Conservation (phyloP, 2,797 vertebrate genomes). For the Anabacerthia variegaticeps region DNA sequence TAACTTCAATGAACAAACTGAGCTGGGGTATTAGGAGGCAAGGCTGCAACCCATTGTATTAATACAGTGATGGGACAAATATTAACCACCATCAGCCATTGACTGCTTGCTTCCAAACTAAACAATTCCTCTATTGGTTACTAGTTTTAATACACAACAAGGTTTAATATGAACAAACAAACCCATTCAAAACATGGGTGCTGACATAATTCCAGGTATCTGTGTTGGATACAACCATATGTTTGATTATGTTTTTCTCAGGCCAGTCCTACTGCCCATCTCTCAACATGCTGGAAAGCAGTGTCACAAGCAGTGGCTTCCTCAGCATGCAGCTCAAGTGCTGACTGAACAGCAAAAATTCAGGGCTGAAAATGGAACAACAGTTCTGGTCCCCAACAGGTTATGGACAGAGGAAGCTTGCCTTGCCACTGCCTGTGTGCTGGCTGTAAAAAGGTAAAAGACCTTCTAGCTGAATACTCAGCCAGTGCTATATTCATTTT, state of each 20-base stretch:
- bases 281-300: neutral
- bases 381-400: neutral
- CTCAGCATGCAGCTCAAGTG: neutral
- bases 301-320: neutral
- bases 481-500: rapidly evolving
- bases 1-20: neutral
- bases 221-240: neutral
- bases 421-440: neutral
- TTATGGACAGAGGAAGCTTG: neutral
- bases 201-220: neutral
- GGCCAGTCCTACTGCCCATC: neutral
- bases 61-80: neutral
- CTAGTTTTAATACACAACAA: neutral
- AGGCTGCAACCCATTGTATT: neutral
- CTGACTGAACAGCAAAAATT: neutral
- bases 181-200: neutral
- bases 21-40: neutral
- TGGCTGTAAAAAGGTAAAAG: neutral
- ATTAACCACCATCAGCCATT: neutral
- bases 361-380: neutral
- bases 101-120: neutral
- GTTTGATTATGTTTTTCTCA: neutral
- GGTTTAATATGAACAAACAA: neutral
- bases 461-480: neutral
- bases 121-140: neutral